Percentiles rank a stretch among this genome's conserved stretches.
Evolutionary conservation across 2,888 invertebrate species (phyloP).

Genomic region (Chymomyza fuscimana): DNA sequence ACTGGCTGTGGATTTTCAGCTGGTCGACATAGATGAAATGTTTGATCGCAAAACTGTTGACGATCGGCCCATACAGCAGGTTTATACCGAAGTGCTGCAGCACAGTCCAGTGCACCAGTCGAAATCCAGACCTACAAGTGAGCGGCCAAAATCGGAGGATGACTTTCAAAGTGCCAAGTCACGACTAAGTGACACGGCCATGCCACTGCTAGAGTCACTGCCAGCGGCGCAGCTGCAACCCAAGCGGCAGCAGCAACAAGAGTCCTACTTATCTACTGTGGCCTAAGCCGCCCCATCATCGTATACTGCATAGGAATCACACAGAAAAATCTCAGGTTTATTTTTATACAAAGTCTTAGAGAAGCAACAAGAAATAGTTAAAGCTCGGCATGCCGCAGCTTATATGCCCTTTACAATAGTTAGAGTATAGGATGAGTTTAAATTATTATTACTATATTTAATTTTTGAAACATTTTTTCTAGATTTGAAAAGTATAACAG

Average conservation of each 20-base stretch:
- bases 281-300: conserved; percentile 33
- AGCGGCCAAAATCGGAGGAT: conserved; percentile 69
- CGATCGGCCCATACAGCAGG: conserved; percentile 35
- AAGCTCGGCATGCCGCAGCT: conserved; percentile 4
- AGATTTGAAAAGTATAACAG: too few species aligned
- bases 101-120: conserved; percentile 52
- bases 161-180: conserved; percentile 77
- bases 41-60: conserved; percentile 44
- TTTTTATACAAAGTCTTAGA: conserved; percentile 46
- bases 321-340: conserved; percentile 66
- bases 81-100: conserved; percentile 58
- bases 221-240: conserved; percentile 13
- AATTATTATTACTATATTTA: not conserved
- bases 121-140: conserved; percentile 52
- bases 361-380: not conserved
- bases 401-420: conserved; percentile 12
- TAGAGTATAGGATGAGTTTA: not conserved
- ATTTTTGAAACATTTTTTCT: too few species aligned
- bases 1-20: conserved; percentile 74
- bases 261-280: conserved; percentile 31
- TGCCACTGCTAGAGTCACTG: conserved; percentile 60
- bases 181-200: conserved; percentile 65
- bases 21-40: conserved; percentile 70
- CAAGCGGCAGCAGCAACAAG: conserved; percentile 10
- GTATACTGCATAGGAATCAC: conserved; percentile 1